Percentiles rank a stretch among this genome's conserved stretches.
Evolutionary conservation across 2,113 vertebrate species (phyloP).

Genomic region (Melierax canorus): DNA sequence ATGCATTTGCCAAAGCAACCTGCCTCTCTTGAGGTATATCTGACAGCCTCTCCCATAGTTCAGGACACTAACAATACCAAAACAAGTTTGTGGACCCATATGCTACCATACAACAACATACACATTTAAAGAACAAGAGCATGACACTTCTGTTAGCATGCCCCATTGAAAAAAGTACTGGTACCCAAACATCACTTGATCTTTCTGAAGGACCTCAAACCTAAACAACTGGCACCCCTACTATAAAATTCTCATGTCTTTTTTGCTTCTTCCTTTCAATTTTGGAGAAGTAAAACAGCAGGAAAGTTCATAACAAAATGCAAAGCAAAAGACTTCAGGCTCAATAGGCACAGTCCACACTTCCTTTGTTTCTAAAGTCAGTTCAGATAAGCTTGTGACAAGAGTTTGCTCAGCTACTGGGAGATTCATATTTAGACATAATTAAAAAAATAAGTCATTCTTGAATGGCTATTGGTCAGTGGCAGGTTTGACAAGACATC

Average conservation of each 20-base stretch:
- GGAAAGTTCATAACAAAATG: neutral
- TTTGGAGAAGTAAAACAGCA: neutral
- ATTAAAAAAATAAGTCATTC: neutral
- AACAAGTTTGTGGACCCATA: neutral
- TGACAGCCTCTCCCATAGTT: neutral
- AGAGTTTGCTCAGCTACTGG: neutral
- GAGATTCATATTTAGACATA: neutral
- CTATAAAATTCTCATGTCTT: neutral
- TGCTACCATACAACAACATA: neutral
- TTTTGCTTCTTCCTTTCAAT: neutral
- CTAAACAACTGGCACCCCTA: neutral
- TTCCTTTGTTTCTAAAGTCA: neutral
- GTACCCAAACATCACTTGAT: neutral
- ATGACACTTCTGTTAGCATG: neutral
- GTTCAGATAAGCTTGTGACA: neutral
- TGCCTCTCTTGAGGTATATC: neutral
- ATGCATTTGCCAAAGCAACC: neutral
- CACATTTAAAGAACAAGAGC: neutral
- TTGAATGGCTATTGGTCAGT: neutral
- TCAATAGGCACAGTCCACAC: neutral
- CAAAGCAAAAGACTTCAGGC: neutral
- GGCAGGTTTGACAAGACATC: neutral
- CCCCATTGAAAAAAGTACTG: neutral
- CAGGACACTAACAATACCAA: neutral
- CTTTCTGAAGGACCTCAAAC: neutral